Evolutionary conservation across 2,113 vertebrate genomes (phyloP), one percentile per base, ranked within the genome.

Genomic region (Micronycteris hirsuta): DNA sequence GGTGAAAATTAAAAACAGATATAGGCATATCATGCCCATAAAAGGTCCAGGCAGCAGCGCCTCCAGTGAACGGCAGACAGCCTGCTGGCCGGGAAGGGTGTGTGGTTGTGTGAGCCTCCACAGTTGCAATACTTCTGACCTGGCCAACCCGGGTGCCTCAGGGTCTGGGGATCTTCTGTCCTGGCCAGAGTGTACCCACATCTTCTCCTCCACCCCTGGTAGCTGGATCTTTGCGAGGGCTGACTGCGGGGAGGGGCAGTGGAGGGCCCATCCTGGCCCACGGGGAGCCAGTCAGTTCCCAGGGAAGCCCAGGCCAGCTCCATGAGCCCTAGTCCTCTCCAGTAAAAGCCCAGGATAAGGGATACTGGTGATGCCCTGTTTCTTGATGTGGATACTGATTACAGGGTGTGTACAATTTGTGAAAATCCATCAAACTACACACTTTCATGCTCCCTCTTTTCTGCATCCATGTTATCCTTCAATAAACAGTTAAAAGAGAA

Each of bases 1-100:
- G 94, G 68, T 86, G 89, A 93, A 97, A 96, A 96, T 93, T 91
- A 88, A 87, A 97, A 96, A 91, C 95, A 97, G 92, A 91, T 58
- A 82, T 14, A 82, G 88, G 68, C 89, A 52, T 26, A 17, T 47
- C 24, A 83, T 93, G 95, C 70, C 96, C 91, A 95, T 95, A 91
- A 93, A 97, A 97, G 96, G 96, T 41, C 16, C 6, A 49, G 36
- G 47, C 52, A 15, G 96, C 73, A 45, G 36, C 43, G 20, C 49
- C 49, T 87, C 85, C 54, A 47, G 6, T 54, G 33, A 83, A 26
- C 13, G 36, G 14, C 78, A 89, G 56, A 78, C n/a, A 14, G 26
- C 19, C 17, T n/a, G 24, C 16, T 43, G 84, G 70, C 81, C 41
- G 61, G 45, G 26, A 56, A 47, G 38, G 7, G 2, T 33, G 16